phyloP scores from a whole-genome alignment of 2,888 invertebrate genomes.

The Ischnus inquisitorius region DNA sequence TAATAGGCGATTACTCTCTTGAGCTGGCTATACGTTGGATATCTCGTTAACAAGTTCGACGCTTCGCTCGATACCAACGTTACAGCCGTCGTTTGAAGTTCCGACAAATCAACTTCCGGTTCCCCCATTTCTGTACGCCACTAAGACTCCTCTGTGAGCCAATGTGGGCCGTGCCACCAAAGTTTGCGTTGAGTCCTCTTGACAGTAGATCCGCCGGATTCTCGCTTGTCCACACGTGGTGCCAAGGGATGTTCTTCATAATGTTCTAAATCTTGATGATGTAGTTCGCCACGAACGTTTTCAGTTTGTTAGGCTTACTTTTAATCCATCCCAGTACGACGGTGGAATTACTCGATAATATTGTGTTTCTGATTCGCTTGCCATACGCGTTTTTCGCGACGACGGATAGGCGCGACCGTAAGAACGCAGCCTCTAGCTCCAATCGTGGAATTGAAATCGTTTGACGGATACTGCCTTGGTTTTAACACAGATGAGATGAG shows the following conservation, averaged over 20 bases:
- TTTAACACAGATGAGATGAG: constrained; percentile 8
- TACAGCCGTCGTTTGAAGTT: constrained; percentile 1
- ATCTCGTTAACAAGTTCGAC: constrained; percentile 4
- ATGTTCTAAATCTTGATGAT: constrained; percentile 2
- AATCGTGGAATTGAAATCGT: not conserved
- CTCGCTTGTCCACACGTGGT: constrained; percentile 23
- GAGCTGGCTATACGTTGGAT: not conserved
- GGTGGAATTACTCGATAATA: not conserved
- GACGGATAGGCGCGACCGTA: not conserved
- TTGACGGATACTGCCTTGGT: not conserved
- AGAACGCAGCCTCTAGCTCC: constrained; percentile 13
- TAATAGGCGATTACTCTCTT: not conserved
- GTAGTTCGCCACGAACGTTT: constrained; percentile 33
- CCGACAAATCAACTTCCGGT: constrained; percentile 1
- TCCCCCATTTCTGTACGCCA: constrained; percentile 1
- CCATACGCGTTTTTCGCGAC: not conserved
- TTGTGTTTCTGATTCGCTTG: not conserved
- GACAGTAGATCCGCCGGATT: constrained; percentile 32
- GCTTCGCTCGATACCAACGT: not conserved
- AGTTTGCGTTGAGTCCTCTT: constrained; percentile 3
- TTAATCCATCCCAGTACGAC: constrained; percentile 3
- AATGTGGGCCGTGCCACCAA: constrained; percentile 19
- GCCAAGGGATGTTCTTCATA: constrained; percentile 6
- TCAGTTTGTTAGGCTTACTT: not conserved
- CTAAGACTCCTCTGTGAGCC: not conserved